Evolutionary conservation across 2,888 invertebrate genomes (phyloP).

Genomic region (Achlya flavicornis): DNA sequence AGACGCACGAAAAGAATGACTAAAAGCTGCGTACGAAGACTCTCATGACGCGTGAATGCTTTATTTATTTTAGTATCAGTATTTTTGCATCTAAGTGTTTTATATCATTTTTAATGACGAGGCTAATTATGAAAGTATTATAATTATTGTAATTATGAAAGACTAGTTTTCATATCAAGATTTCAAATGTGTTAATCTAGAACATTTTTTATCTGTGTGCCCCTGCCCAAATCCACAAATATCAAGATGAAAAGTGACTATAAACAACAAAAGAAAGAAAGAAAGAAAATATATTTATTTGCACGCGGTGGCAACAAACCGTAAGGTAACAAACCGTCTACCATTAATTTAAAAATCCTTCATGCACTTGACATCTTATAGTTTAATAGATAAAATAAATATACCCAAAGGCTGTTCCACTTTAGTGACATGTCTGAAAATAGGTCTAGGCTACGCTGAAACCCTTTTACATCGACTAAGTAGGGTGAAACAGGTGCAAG

Average conservation of each 20-base stretch:
- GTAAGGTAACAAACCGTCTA: too few species aligned
- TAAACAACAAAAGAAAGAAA: too few species aligned
- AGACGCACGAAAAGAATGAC: conserved; percentile 10
- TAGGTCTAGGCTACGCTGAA: conserved; percentile 7
- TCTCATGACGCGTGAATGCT: neutral
- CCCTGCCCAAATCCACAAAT: too few species aligned
- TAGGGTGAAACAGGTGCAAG: conserved; percentile 27
- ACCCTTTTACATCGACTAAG: conserved; percentile 25
- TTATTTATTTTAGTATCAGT: neutral
- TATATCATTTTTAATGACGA: conserved; percentile 48
- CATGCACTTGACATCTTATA: too few species aligned
- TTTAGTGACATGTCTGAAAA: neutral
- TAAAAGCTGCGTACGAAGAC: neutral
- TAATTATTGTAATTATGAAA: too few species aligned
- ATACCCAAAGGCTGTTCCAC: neutral
- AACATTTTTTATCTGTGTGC: too few species aligned
- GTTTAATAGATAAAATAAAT: neutral
- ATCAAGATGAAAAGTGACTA: too few species aligned
- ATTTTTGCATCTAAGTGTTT: conserved; percentile 22
- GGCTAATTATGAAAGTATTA: too few species aligned
- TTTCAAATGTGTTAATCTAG: too few species aligned
- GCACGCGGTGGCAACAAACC: too few species aligned
- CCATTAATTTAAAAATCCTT: neutral
- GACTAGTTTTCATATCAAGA: too few species aligned
- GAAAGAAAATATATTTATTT: too few species aligned